phyloP scores from a whole-genome alignment of 2,113 vertebrate genomes.

The Silurus asotus region DNA sequence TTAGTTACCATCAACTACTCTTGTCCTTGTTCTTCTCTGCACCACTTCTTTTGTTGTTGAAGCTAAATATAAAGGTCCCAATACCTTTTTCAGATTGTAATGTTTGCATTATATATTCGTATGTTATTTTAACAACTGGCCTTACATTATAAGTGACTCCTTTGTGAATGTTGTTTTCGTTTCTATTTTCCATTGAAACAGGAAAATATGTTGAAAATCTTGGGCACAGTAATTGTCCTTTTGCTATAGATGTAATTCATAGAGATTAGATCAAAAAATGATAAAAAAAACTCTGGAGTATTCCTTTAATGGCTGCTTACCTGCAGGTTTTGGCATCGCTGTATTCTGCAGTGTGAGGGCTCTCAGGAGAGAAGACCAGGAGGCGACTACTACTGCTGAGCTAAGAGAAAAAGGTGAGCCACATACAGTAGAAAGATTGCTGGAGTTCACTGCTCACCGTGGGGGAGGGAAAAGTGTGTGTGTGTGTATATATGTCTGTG shows the following conservation, averaged over 20 bases:
- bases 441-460: slow-evolving; percentile 10
- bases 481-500: slow-evolving; percentile 14
- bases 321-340: slow-evolving; percentile 29
- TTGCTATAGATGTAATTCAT: background rate
- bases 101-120: background rate
- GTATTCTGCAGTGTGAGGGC: slow-evolving; percentile 38
- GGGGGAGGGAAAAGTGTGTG: slow-evolving; percentile 9
- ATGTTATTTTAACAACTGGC: background rate
- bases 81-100: background rate
- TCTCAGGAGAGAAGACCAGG: slow-evolving; percentile 43
- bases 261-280: background rate
- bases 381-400: slow-evolving; percentile 47
- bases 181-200: background rate
- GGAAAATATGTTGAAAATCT: background rate
- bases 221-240: background rate
- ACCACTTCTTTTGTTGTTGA: background rate
- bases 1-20: background rate
- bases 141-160: background rate
- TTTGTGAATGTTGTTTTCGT: background rate
- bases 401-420: slow-evolving; percentile 48
- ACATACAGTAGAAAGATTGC: slow-evolving; percentile 19
- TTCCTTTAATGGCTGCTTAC: slow-evolving; percentile 43
- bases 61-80: background rate
- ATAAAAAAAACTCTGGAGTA: background rate
- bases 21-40: background rate